Evolutionary conservation across 2,888 invertebrate genomes (phyloP), one percentile per base, ranked within the genome.

Genomic region (Endotricha flammealis): DNA sequence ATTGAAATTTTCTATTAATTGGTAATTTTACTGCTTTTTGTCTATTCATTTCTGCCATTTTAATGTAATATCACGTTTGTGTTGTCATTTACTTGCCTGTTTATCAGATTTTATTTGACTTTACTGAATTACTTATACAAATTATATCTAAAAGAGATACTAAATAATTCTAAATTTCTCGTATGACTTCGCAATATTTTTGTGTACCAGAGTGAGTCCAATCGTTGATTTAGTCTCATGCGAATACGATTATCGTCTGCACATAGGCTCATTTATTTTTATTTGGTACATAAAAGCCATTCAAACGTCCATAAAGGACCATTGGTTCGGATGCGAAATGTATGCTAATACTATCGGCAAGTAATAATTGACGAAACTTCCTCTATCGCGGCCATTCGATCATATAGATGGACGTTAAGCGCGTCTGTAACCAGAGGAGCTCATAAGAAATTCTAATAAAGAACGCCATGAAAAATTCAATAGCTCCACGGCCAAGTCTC

Each of bases 391-490:
- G 62, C 66, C 68, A 61, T 66, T 65, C 57, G 64, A 65, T 71
- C 67, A 68, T 74, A 73, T 66, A 73, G 56, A 71, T 72, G 57
- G 65, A 63, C 55, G 64, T 64, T 69, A 69, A 65, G 55, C 48
- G 50, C 44, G 51, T 41, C 51, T 51, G 59, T 68, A 67, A 62
- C 70, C 61, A 60, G 53, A 41, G 49, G 48, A 61, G 50, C 66
- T 75, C 63, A 69, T 71, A 72, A 64, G 57, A 66, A 74, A 74
- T 71, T 68, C 71, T 49, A 64, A 76, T 73, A 70, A 67, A 71
- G 62, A 57, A 61, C 55, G 51, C 56, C 59, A 83, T 81, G 79
- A 82, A 83, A 82, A 78, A 83, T 82, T 83, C 81, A 83, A 77
- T 77, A 80, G 73, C 60, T 67, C 63, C 66, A 57, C 66, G 64